Base-by-base conservation (phyloP, 2,888 invertebrate species). In the Nasonia oneida region DNA sequence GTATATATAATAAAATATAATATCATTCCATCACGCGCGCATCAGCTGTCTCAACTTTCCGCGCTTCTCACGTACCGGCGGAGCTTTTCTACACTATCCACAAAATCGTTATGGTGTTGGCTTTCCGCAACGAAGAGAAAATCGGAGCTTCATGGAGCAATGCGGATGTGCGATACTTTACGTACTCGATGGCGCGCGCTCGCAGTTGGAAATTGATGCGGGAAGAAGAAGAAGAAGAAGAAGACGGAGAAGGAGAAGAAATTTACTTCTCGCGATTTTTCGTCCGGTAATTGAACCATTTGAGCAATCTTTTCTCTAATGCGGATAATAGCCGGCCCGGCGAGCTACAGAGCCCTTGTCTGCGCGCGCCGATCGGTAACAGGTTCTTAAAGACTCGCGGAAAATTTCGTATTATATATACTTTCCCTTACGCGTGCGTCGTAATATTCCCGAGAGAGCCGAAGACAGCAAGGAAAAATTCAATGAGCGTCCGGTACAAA, bases 251-350 rank as follows among this genome's bases (percentile, higher is more conserved):
- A 37, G 57, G 5, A 61, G 39, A 70, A 74, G 39, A 64, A 80
- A 74, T 81, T 81, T 81, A 37, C 81, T 53, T 78, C 64, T 78
- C 64, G 64, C 77, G 23, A 82, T 82, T 82, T 82, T 75, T 78
- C 78, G 73, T 50, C n/a, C 10, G 15, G 23, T 83, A 83, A 83
- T 83, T 78, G 83, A 83, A 78, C 78, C 78, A 83, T 78, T 78
- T 61, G 61, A 57, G 61, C 73, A 47, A 71, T 83, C 77, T 77
- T 77, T 77, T 83, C 76, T 76, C 50, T 75, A 76, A 70, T 67
- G 53, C 53, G 37, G 50, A 70, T 82, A 82, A 82, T 82, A 67
- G 75, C 39, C 23, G 3, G 12, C 71, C 18, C 18, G 39, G 39
- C 0, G n/a, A 5, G 71, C 15, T 15, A 37, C 0, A 6, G 29